A percentile compares a stretch with the other conserved stretches of the same genome.
Evolutionary conservation across 2,113 vertebrate genomes (phyloP).

Genomic region (Hyaena hyaena): DNA sequence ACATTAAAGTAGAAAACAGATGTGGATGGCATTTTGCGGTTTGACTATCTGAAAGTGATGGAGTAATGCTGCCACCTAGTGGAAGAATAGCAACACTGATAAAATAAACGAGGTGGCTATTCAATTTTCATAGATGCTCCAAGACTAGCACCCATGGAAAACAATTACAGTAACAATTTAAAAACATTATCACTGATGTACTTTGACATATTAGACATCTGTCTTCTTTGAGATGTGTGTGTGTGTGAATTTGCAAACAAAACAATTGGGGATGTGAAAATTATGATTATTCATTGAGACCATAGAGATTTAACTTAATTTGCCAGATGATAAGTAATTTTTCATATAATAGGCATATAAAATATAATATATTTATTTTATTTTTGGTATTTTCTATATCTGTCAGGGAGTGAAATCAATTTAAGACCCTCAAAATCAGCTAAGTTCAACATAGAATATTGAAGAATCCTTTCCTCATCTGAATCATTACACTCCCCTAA

Average conservation of each 20-base stretch:
- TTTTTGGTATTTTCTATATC: not conserved
- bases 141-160: not conserved
- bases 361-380: not conserved
- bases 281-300: not conserved
- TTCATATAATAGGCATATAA: not conserved
- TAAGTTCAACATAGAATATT: not conserved
- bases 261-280: not conserved
- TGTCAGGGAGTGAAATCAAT: not conserved
- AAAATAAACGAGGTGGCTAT: not conserved
- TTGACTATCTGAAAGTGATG: not conserved
- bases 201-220: not conserved
- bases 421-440: not conserved
- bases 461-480: not conserved
- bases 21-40: not conserved
- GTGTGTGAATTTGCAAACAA: not conserved
- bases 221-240: not conserved
- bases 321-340: not conserved
- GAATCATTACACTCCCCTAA: not conserved
- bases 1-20: constrained; percentile 72
- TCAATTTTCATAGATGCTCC: not conserved
- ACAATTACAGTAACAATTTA: not conserved
- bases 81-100: not conserved
- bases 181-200: not conserved
- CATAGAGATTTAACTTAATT: not conserved
- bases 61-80: constrained; percentile 81